Evolutionary conservation across 2,888 invertebrate species (phyloP).

Genomic region (Hypomecis punctinalis): DNA sequence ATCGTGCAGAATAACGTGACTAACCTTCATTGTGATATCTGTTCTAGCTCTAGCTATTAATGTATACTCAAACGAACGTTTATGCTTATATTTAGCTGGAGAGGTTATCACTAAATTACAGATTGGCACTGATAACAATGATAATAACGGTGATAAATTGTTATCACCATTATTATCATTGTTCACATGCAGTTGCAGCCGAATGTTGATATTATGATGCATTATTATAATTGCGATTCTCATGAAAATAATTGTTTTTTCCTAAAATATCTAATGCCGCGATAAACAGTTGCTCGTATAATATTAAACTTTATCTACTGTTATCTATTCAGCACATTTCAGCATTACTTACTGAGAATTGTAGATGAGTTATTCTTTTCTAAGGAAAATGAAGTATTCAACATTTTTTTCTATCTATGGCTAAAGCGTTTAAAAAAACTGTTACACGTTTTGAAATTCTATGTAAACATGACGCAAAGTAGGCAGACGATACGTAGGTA

Average conservation of each 20-base stretch:
- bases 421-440: too few relatives aligned
- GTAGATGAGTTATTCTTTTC: too few relatives aligned
- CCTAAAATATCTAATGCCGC: too few relatives aligned
- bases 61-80: conserved; percentile 4
- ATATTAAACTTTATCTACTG: neutral
- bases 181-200: conserved; percentile 19
- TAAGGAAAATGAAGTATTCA: too few relatives aligned
- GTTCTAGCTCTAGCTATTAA: neutral
- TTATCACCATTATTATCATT: too few relatives aligned
- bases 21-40: neutral
- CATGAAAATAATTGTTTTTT: too few relatives aligned
- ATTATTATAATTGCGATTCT: too few relatives aligned
- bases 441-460: conserved; percentile 10
- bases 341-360: too few relatives aligned
- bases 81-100: conserved; percentile 1
- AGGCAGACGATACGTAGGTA: conserved; percentile 32
- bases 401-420: too few relatives aligned
- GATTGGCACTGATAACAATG: conserved; percentile 25
- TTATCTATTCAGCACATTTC: too few relatives aligned
- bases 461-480: conserved; percentile 22
- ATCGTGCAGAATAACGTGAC: neutral
- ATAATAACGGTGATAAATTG: conserved; percentile 24
- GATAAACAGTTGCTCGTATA: too few relatives aligned
- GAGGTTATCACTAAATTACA: conserved; percentile 20
- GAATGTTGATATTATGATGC: too few relatives aligned